phyloP scores from a whole-genome alignment of 2,113 vertebrate genomes.

The Zootoca vivipara region DNA sequence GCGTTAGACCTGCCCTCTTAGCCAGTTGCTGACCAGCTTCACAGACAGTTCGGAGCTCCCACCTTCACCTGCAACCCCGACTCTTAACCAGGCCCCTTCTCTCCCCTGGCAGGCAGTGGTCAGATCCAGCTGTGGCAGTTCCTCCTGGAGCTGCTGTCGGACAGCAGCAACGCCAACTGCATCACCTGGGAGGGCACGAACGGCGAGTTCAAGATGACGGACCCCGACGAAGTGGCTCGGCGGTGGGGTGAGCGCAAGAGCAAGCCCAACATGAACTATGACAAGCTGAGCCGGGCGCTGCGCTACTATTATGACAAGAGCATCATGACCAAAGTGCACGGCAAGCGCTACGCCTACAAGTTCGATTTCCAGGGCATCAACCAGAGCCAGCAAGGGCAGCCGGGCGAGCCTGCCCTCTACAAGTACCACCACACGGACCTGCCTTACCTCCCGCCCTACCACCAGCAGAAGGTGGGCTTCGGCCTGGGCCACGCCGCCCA shows the following conservation, averaged over 20 bases:
- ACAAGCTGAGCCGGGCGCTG: constrained; percentile 79
- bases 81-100: neutral
- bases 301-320: constrained; percentile 85
- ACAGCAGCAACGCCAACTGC: constrained; percentile 78
- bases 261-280: constrained; percentile 85
- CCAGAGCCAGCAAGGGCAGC: constrained; percentile 75
- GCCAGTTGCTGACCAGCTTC: neutral
- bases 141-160: constrained; percentile 82
- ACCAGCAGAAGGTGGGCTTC: constrained; percentile 81
- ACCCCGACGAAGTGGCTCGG: constrained; percentile 86
- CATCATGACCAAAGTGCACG: constrained; percentile 85
- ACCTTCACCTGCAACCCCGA: neutral
- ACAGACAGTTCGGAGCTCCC: too few relatives aligned
- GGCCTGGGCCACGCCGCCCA: constrained; percentile 65
- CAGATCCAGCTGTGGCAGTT: constrained; percentile 89
- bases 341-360: constrained; percentile 81
- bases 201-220: constrained; percentile 88
- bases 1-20: neutral
- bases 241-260: constrained; percentile 87
- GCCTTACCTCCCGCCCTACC: constrained; percentile 69
- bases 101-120: constrained; percentile 73
- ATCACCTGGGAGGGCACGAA: constrained; percentile 86
- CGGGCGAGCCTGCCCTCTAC: constrained; percentile 59
- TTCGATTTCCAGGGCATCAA: constrained; percentile 83
- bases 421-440: constrained; percentile 75